These are phyloP conservation scores for Styela clava DNA, from an alignment of 23 tunicate species.

Conservation along the genomic window DNA sequence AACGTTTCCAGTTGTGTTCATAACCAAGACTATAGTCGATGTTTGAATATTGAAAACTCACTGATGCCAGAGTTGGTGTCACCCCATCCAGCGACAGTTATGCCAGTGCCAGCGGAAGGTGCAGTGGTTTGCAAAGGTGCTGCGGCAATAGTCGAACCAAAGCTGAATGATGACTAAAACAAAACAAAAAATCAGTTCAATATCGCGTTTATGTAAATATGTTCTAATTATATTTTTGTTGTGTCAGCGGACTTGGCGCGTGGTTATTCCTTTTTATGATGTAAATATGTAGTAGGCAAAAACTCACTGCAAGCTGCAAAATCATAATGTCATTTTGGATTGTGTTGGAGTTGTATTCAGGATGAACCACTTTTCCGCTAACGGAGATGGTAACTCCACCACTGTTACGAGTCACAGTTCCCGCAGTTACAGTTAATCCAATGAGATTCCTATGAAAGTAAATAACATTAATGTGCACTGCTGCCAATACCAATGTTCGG, in stretches of 20 bases:
- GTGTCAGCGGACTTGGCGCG: too few relatives aligned
- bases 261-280: too few relatives aligned
- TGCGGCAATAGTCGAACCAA: neutral
- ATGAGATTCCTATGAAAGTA: neutral
- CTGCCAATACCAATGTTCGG: too few relatives aligned
- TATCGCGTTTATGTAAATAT: too few relatives aligned
- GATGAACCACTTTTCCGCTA: slow-evolving; percentile 9
- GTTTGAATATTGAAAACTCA: too few relatives aligned
- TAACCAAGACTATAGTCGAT: too few relatives aligned
- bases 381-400: slow-evolving; percentile 15
- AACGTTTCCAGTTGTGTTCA: too few relatives aligned
- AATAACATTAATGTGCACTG: too few relatives aligned
- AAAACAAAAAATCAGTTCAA: too few relatives aligned
- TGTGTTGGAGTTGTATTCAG: slow-evolving; percentile 29
- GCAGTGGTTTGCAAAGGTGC: neutral
- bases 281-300: too few relatives aligned
- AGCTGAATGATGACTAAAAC: neutral
- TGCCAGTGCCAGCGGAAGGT: slow-evolving; percentile 1
- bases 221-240: too few relatives aligned
- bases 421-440: slow-evolving; percentile 20
- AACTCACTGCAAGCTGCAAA: too few relatives aligned
- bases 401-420: neutral
- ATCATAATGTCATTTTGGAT: slow-evolving; percentile 30
- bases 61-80: slow-evolving; percentile 19
- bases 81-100: slow-evolving; percentile 33